Base-by-base conservation (phyloP, 1,140 invertebrate species). In the Apis florea region DNA sequence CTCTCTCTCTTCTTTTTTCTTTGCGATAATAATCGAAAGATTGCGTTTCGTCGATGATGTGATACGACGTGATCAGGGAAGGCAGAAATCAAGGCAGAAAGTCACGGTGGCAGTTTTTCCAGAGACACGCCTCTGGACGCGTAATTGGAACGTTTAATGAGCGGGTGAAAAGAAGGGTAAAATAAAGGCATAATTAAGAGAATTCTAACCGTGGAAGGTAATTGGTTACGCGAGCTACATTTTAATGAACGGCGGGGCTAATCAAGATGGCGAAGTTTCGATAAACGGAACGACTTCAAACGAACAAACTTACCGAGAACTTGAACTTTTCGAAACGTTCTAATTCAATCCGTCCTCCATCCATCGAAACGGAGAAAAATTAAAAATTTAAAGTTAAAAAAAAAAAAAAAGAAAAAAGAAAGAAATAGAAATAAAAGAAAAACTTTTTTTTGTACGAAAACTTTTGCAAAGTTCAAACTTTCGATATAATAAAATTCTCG, bases 131-230 rank as follows among this genome's bases (percentile, higher is more conserved):
- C 17, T 26, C 21, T 40, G 31, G 4, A 40, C n/a, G 40, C 9
- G 24, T 79, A 74, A 74, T 58, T 80, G 78, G 61, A 66, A 26
- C 78, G 61, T 74, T 80, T 74, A 73, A 80, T 66, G 61, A 74
- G 61, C 61, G 70, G 19, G 6, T 26, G 24, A 49, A 73, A 79
- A 80, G 58, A 73, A 73, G 11, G 59, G 61, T 2, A 47, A 66
- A 80, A 61, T 61, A 74, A 73, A 59, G 47, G 13, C 59, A 58
- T 80, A 80, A 74, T 80, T 74, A 80, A 80, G 70, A 74, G 78
- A 80, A 74, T 80, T 74, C 21, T 12, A 67, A 40, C 53, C 31
- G 31, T n/a, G 49, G 9, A 26, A 70, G 53, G 61, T 80, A 80
- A 80, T 74, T 80, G 70, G 78, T 63, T 53, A 54, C 31, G 24